Evolutionary conservation across 2,888 invertebrate genomes (phyloP).

Genomic region (Rhagonycha lutea): DNA sequence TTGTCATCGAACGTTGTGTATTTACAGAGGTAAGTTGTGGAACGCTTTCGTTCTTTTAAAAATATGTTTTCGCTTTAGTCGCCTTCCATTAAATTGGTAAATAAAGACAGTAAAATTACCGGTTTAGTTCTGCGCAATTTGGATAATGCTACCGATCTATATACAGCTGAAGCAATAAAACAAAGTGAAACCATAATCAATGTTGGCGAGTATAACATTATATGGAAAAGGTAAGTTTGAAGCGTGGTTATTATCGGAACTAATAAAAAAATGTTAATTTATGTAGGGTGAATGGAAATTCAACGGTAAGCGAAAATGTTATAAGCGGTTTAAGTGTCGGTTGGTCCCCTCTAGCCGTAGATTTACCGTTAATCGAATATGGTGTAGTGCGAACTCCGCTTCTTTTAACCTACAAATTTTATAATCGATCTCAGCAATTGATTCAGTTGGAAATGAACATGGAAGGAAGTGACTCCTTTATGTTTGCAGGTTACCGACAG

Average conservation of each 20-base stretch:
- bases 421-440: constrained; percentile 72
- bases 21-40: constrained; percentile 62
- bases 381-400: constrained; percentile 75
- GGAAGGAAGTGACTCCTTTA: constrained; percentile 87
- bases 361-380: constrained; percentile 70
- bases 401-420: constrained; percentile 70
- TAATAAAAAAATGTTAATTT: background rate
- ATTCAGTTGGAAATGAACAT: constrained; percentile 75
- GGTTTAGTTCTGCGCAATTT: constrained; percentile 54
- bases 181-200: constrained; percentile 55
- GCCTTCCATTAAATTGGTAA: constrained; percentile 41
- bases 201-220: constrained; percentile 60
- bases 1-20: constrained; percentile 66
- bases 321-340: constrained; percentile 60
- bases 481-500: constrained; percentile 94
- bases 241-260: background rate
- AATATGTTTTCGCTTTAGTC: constrained; percentile 32
- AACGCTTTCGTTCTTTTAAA: background rate
- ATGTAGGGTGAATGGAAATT: constrained; percentile 43
- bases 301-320: constrained; percentile 43
- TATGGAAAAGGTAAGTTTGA: constrained; percentile 59
- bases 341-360: constrained; percentile 64
- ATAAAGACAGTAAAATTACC: constrained; percentile 50
- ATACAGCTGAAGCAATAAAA: constrained; percentile 53
- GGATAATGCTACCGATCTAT: constrained; percentile 60